These are phyloP conservation scores for Lysandra coridon DNA, from an alignment of 2,888 invertebrate species.

Conservation along the genomic window DNA sequence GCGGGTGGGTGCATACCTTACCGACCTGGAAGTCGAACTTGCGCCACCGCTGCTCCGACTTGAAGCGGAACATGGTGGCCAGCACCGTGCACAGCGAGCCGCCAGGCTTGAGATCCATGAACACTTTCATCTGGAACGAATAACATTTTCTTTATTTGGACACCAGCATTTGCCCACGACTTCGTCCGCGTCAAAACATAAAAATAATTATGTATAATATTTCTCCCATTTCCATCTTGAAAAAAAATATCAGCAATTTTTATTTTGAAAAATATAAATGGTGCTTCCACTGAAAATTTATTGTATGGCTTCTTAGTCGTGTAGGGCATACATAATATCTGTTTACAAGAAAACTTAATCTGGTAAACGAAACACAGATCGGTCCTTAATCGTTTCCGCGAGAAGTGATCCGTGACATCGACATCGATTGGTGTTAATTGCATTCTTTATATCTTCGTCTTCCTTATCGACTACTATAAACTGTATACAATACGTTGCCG, in stretches of 20 bases:
- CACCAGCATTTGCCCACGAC: too few species aligned
- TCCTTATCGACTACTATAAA: neutral
- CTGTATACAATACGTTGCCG: too few species aligned
- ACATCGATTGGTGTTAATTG: neutral
- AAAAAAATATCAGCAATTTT: too few species aligned
- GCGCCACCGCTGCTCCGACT: constrained; percentile 97
- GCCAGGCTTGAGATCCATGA: constrained; percentile 96
- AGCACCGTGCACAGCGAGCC: constrained; percentile 96
- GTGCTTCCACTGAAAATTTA: too few species aligned
- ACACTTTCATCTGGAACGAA: constrained; percentile 90
- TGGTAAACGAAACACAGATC: neutral
- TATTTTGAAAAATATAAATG: too few species aligned
- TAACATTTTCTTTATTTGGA: neutral
- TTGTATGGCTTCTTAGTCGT: too few species aligned
- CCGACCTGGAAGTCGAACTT: constrained; percentile 95
- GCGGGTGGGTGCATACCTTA: constrained; percentile 83
- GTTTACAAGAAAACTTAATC: neutral
- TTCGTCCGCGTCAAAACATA: too few species aligned
- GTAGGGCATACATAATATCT: neutral
- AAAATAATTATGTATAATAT: too few species aligned
- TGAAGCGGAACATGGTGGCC: constrained; percentile 96
- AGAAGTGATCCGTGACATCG: neutral
- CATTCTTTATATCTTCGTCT: constrained; percentile 6
- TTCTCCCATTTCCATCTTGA: too few species aligned
- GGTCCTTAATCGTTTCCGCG: neutral